Conservation (phyloP, 2,888 invertebrate species). For the Scrobipalpa costella region DNA sequence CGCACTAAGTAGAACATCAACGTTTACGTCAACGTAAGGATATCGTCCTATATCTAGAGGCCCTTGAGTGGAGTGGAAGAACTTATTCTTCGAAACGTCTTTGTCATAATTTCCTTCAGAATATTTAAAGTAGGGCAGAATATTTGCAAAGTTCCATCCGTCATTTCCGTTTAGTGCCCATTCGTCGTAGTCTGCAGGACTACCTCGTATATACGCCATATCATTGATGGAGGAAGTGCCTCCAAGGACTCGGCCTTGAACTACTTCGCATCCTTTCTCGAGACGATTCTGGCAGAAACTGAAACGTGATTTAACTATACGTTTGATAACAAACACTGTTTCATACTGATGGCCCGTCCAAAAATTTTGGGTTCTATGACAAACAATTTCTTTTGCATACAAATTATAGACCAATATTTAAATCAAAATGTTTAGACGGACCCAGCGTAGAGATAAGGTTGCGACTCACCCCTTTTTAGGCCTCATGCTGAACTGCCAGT, state of each 20-base stretch:
- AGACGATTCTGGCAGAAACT: constrained; percentile 70
- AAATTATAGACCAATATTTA: neutral
- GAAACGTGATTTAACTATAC: constrained; percentile 48
- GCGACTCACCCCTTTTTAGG: constrained; percentile 67
- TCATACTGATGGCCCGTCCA: constrained; percentile 34
- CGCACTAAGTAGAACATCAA: constrained; percentile 68
- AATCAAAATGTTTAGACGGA: constrained; percentile 36
- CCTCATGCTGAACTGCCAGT: constrained; percentile 71
- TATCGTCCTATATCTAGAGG: constrained; percentile 73
- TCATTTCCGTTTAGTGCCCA: constrained; percentile 71
- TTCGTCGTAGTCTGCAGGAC: constrained; percentile 72
- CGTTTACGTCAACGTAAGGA: constrained; percentile 69
- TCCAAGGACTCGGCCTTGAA: constrained; percentile 70
- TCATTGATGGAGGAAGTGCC: constrained; percentile 72
- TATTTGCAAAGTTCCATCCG: constrained; percentile 67
- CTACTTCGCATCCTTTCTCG: constrained; percentile 64
- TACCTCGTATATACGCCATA: constrained; percentile 74
- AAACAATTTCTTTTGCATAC: neutral
- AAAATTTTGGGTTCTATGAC: constrained; percentile 23
- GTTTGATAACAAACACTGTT: constrained; percentile 46
- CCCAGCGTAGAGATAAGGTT: constrained; percentile 28
- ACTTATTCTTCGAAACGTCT: constrained; percentile 68
- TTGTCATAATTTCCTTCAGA: constrained; percentile 76
- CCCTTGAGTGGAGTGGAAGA: constrained; percentile 71
- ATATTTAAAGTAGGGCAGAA: constrained; percentile 72